phyloP scores from a whole-genome alignment of 1,140 invertebrate genomes.

The Pachyrhynchus sulphureomaculatus region DNA sequence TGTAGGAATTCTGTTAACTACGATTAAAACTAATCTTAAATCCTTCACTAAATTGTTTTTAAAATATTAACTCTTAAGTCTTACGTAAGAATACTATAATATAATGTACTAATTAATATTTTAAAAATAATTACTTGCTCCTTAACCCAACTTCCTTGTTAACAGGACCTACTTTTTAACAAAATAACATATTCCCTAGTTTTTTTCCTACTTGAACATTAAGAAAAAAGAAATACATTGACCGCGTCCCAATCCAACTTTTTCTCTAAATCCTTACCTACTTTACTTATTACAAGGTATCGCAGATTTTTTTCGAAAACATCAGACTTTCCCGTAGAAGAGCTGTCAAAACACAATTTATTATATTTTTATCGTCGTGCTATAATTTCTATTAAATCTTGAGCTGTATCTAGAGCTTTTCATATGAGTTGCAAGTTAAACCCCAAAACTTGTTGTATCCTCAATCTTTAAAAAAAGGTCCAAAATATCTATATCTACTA shows the following conservation, averaged over 20 bases:
- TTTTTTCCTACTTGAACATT: slow-evolving; percentile 6
- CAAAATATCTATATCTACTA: too few relatives aligned
- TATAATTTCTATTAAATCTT: too few relatives aligned
- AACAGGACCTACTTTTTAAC: background rate
- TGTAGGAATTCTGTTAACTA: too few relatives aligned
- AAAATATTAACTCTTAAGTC: too few relatives aligned
- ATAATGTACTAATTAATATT: too few relatives aligned
- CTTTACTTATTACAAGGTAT: slow-evolving; percentile 28
- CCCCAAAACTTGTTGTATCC: too few relatives aligned
- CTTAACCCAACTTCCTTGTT: background rate
- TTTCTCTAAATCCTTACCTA: slow-evolving; percentile 24
- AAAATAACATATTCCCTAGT: slow-evolving; percentile 20
- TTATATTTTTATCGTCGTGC: background rate
- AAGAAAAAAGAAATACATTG: slow-evolving; percentile 22
- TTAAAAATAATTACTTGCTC: background rate
- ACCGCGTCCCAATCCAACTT: slow-evolving; percentile 15
- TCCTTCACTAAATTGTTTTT: too few relatives aligned
- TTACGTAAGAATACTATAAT: too few relatives aligned
- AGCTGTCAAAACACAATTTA: background rate
- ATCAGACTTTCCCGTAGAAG: slow-evolving; percentile 25
- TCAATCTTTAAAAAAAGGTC: too few relatives aligned
- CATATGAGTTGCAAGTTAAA: too few relatives aligned
- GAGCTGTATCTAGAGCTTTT: too few relatives aligned
- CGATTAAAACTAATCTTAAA: too few relatives aligned
- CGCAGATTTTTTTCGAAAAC: slow-evolving; percentile 29